These are phyloP conservation scores for Scaeva pyrastri DNA, from an alignment of 2,888 invertebrate genomes.

Conservation along the genomic window DNA sequence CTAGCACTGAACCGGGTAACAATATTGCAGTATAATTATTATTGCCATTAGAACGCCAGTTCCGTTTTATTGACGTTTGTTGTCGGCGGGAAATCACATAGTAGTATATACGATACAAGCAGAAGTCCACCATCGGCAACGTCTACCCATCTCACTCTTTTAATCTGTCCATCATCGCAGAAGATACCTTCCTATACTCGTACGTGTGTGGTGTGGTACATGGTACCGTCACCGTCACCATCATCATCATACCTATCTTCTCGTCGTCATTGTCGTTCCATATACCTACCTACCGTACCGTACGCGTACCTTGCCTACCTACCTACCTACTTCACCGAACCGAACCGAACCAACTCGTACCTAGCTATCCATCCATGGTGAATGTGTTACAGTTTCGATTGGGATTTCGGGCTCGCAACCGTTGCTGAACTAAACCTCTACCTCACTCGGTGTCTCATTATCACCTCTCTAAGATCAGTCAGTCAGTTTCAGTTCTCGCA, in stretches of 20 bases:
- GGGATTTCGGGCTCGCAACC: slow-evolving; percentile 60
- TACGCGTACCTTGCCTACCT: not conserved
- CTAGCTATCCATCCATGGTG: slow-evolving; percentile 38
- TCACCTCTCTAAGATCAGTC: slow-evolving; percentile 75
- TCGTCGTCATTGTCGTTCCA: slow-evolving; percentile 8
- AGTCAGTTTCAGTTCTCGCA: slow-evolving; percentile 59
- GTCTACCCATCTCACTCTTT: slow-evolving; percentile 29
- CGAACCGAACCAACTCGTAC: not conserved
- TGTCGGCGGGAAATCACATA: slow-evolving; percentile 45
- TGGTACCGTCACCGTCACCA: not conserved
- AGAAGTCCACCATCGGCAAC: slow-evolving; percentile 59
- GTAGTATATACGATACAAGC: slow-evolving; percentile 7
- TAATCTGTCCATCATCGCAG: not conserved
- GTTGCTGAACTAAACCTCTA: slow-evolving; percentile 50
- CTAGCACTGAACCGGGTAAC: slow-evolving; percentile 84
- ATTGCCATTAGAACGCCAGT: slow-evolving; percentile 70
- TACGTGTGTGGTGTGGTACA: no score
- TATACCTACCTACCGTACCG: not conserved
- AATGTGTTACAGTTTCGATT: slow-evolving; percentile 75
- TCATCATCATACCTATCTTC: slow-evolving; percentile 5
- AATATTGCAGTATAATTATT: slow-evolving; percentile 78
- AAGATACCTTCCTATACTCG: no score
- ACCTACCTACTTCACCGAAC: not conserved
- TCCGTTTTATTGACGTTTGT: slow-evolving; percentile 67
- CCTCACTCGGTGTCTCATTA: slow-evolving; percentile 71